Evolutionary conservation across 2,113 vertebrate genomes (phyloP).

Genomic region (Ahaetulla prasina): DNA sequence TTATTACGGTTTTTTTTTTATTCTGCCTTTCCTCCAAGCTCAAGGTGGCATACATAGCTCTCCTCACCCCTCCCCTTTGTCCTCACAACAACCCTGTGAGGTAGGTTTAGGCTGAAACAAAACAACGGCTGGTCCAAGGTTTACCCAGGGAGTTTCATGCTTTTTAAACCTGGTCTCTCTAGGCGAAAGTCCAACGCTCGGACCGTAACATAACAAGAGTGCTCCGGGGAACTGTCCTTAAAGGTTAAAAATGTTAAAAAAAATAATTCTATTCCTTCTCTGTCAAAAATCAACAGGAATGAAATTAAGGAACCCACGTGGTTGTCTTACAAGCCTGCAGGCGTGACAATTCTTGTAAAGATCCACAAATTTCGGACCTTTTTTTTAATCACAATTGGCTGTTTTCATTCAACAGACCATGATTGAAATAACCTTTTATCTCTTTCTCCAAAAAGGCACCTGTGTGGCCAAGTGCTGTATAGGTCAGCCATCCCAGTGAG

Average conservation of each 20-base stretch:
- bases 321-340: conserved; percentile 22
- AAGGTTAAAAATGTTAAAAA: conserved; percentile 13
- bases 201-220: neutral
- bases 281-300: conserved; percentile 43
- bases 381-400: conserved; percentile 1
- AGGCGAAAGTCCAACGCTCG: neutral
- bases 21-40: neutral
- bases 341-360: conserved; percentile 21
- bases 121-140: neutral
- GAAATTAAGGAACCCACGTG: conserved; percentile 38
- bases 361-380: neutral
- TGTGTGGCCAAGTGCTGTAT: neutral
- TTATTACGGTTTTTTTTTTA: neutral
- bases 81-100: conserved; percentile 7
- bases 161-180: neutral
- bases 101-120: neutral
- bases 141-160: neutral
- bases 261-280: conserved; percentile 36
- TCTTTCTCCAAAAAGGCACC: neutral
- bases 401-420: neutral
- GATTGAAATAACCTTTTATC: neutral
- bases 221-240: neutral
- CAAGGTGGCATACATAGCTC: neutral
- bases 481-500: neutral
- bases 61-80: neutral